These are phyloP conservation scores for Cabera pusaria DNA, from an alignment of 2,888 invertebrate genomes.

Conservation along the genomic window DNA sequence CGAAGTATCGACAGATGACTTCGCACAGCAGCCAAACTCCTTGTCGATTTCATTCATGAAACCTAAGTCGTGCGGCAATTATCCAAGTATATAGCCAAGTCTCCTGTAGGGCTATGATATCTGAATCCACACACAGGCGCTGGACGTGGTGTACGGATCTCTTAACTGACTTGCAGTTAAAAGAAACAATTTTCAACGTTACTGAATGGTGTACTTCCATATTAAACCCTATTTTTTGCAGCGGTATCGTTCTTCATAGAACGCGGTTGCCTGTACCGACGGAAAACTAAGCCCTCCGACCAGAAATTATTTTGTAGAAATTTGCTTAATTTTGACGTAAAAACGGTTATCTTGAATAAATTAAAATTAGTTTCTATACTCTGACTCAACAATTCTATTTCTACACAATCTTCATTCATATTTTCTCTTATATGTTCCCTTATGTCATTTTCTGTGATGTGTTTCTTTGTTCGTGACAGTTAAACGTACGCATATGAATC, in stretches of 20 bases:
- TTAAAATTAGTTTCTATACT: slow-evolving; percentile 19
- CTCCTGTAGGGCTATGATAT: too few species aligned
- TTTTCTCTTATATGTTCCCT: slow-evolving; percentile 12
- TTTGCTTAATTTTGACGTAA: slow-evolving; percentile 4
- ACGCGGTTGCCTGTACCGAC: slow-evolving; percentile 11
- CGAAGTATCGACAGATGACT: too few species aligned
- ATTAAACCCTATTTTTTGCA: too few species aligned
- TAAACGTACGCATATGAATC: slow-evolving; percentile 17
- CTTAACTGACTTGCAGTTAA: slow-evolving; percentile 12
- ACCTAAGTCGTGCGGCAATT: too few species aligned
- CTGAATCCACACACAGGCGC: too few species aligned
- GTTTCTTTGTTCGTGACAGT: slow-evolving; percentile 14
- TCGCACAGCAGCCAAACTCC: too few species aligned
- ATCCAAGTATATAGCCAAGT: too few species aligned
- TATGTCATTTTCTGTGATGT: slow-evolving; percentile 10
- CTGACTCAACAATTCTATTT: slow-evolving; percentile 14
- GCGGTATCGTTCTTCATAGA: too few species aligned
- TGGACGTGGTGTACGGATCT: too few species aligned
- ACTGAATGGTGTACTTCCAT: slow-evolving; percentile 2
- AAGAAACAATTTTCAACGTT: slow-evolving; percentile 1
- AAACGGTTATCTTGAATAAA: slow-evolving; percentile 15
- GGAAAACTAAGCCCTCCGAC: too few species aligned
- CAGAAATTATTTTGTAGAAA: slow-evolving; percentile 15
- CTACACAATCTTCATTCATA: slow-evolving; percentile 17
- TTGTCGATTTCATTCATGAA: too few species aligned